Evolutionary conservation across 92 coral and sea anemone genomes (phyloP).

Genomic region (Palythoa caribaeorum): DNA sequence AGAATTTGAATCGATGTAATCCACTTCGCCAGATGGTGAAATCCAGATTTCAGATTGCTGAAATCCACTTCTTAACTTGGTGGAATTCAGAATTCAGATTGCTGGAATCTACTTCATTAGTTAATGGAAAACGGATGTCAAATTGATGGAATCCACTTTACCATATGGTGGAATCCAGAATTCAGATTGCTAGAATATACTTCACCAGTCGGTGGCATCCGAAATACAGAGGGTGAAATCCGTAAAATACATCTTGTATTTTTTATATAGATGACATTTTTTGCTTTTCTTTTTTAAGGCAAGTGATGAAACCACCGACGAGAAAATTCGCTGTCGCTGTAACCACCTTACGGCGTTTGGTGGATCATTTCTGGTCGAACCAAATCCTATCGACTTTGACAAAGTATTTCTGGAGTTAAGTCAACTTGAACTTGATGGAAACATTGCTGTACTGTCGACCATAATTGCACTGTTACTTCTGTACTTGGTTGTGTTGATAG

Average conservation of each 20-base stretch:
- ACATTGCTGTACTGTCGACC: conserved; percentile 27
- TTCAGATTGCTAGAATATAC: too few species aligned
- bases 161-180: too few species aligned
- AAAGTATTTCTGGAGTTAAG: conserved; percentile 23
- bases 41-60: too few species aligned
- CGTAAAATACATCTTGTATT: neutral
- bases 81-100: too few species aligned
- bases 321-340: conserved; percentile 22
- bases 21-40: too few species aligned
- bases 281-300: neutral
- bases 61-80: too few species aligned
- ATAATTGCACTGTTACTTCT: conserved; percentile 1
- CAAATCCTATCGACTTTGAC: conserved; percentile 36
- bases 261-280: neutral
- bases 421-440: conserved; percentile 25
- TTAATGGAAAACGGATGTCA: too few species aligned
- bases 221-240: neutral
- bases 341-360: conserved; percentile 40
- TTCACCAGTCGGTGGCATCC: neutral
- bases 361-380: conserved; percentile 23
- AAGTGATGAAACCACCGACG: neutral
- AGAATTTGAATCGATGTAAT: too few species aligned
- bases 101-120: too few species aligned
- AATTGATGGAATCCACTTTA: too few species aligned
- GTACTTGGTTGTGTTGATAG: conserved; percentile 12